phyloP scores from a whole-genome alignment of 35 echinoderm and acorn worm genomes.

The Patiria miniata region DNA sequence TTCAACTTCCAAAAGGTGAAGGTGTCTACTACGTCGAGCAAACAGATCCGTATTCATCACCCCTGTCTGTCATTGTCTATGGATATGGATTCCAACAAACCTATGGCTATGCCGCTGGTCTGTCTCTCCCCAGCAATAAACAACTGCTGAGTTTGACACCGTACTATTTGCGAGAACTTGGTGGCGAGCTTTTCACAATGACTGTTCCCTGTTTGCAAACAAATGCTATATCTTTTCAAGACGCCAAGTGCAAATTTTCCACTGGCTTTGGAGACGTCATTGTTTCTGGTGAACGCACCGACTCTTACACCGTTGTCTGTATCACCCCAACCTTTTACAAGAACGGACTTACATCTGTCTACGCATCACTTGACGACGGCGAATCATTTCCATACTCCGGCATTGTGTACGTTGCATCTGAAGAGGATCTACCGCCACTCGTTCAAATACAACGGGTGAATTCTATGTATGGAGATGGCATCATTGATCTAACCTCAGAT shows the following conservation, averaged over 20 bases:
- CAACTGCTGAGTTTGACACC: slow-evolving; percentile 50
- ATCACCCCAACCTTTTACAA: slow-evolving; percentile 44
- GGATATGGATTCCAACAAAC: slow-evolving; percentile 52
- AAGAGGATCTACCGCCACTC: slow-evolving; percentile 39
- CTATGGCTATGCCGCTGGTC: slow-evolving; percentile 61
- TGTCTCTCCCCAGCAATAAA: slow-evolving; percentile 59
- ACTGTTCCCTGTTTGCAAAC: slow-evolving; percentile 62
- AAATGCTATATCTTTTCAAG: not conserved
- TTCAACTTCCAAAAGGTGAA: slow-evolving; percentile 68
- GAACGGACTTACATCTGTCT: slow-evolving; percentile 30
- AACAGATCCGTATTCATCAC: slow-evolving; percentile 33
- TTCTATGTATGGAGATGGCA: not conserved
- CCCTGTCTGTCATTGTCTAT: slow-evolving; percentile 70
- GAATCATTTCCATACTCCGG: slow-evolving; percentile 54
- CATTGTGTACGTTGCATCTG: slow-evolving; percentile 49
- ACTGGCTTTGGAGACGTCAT: not conserved
- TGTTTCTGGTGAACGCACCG: not conserved
- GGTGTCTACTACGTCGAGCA: slow-evolving; percentile 71
- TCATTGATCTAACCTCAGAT: slow-evolving; percentile 40
- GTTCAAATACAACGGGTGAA: not conserved
- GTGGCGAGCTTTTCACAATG: slow-evolving; percentile 47
- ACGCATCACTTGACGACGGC: slow-evolving; percentile 52
- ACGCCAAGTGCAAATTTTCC: slow-evolving; percentile 40
- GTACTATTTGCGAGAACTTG: slow-evolving; percentile 58
- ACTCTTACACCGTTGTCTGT: slow-evolving; percentile 46